Percentiles rank a stretch among this genome's conserved stretches.
Conservation (phyloP, 2,797 vertebrate species). For the Heterohyrax brucei region DNA sequence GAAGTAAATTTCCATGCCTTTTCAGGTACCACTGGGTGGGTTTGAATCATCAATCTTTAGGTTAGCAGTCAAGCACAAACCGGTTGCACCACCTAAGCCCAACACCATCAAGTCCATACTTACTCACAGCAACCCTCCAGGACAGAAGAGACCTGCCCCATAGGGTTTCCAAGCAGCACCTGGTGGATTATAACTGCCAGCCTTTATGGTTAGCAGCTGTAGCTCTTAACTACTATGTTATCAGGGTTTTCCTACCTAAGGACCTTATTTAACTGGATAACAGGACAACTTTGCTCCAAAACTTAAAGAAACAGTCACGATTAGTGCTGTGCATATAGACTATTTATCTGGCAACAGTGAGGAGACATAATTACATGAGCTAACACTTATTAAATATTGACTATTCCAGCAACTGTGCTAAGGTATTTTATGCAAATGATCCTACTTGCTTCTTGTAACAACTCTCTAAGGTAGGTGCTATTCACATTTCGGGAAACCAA, state of each 20-base stretch:
- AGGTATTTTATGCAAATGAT: constrained; percentile 63
- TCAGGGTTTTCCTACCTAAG: no score
- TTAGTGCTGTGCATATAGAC: neutral
- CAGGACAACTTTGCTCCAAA: constrained; percentile 27
- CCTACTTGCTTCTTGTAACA: constrained; percentile 55
- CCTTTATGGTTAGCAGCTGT: no score
- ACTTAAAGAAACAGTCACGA: neutral
- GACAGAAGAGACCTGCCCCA: no score
- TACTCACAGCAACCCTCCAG: no score
- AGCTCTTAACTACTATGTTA: no score
- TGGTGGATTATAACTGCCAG: no score
- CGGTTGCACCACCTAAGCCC: no score
- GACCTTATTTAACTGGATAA: constrained; percentile 27
- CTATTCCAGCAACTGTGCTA: constrained; percentile 37
- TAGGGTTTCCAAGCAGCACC: no score
- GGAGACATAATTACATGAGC: neutral
- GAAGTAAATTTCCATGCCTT: neutral
- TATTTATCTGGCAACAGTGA: constrained; percentile 4
- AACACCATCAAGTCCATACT: no score
- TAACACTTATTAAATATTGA: constrained; percentile 49
- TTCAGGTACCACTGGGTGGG: neutral
- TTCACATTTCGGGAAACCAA: neutral
- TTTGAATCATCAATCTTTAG: neutral
- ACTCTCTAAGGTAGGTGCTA: neutral
- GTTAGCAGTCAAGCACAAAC: no score